Base-by-base conservation (phyloP, 2,888 invertebrate genomes). In the Sicus ferrugineus region DNA sequence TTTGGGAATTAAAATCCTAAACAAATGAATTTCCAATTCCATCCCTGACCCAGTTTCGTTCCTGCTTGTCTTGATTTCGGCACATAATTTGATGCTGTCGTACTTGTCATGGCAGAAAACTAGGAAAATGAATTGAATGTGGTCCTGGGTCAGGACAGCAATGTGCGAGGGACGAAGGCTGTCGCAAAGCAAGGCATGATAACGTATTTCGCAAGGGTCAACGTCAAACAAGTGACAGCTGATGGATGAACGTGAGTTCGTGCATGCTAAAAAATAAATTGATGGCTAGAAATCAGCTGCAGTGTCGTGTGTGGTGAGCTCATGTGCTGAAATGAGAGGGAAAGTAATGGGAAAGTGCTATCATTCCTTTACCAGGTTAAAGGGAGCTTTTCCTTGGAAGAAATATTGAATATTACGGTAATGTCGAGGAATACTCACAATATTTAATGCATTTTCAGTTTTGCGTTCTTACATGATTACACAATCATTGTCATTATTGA, bases 21-120 rank as follows among this genome's bases (percentile, higher is more conserved):
- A 67, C 59, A 67, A 67, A 67, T 67, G 59, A 58, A 21, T 59
- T 67, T 67, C 59, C 67, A 67, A 59, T 67, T 67, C 48, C 67
- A 46, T 31, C 59, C 48, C 59, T 67, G 67, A 67, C 67, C 67
- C 58, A 59, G 58, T 67, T 67, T 59, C 14, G 31, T 48, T 21
- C 23, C 19, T n/a, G 21, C 14, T 31, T 38, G 21, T 19, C 31
- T 58, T 67, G 31, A 58, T 67, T 67, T 38, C 16, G 5, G 14
- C 59, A 67, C 56, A 46, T 58, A 46, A 42, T 21, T 64, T 52
- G n/a, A 19, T 42, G 64, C 52, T 14, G n/a, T 52, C 23, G 28
- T 31, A 23, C 23, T 14, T 11, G 21, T 56, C 30, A 30, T 11
- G 14, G 16, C 16, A 54, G 34, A 38, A 31, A 31, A 21, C 21